Evolutionary conservation across 1,140 invertebrate genomes (phyloP), one percentile per base, ranked within the genome.

Genomic region (Anastrepha ludens): DNA sequence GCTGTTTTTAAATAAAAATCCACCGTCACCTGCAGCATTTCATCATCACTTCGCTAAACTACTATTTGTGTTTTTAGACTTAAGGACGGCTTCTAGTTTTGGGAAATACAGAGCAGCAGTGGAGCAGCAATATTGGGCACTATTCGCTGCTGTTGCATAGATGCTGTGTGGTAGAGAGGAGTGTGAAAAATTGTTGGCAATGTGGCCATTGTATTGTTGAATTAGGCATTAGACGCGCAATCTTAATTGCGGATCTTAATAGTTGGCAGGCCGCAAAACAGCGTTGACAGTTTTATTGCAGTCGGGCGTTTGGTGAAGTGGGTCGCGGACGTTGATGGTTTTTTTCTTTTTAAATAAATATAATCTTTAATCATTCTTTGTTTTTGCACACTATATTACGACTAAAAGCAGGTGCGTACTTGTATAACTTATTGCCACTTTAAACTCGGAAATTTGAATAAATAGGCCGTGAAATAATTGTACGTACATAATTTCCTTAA

Each of bases 171-270:
- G 70, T 47, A 81, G 74, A 17, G 44, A 29, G 47, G 44, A 6
- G 74, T 47, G 74, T 29, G 47, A 81, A 81, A 50, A 9, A 6
- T 55, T 81, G 74, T 81, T 81, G 74, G 74, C 74, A 81, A 15
- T 20, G 8, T 55, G 47, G n/a, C 29, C 74, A 50, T 41, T 55
- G 44, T 41, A 55, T 55, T 20, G 74, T 81, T 81, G 74, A 81
- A 81, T 81, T 81, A 81, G 74, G 74, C 74, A 81, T 81, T 81
- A 81, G 74, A 58, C n/a, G 50, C 74, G 74, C 74, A 81, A 81
- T 81, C 74, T 81, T 81, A 81, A 81, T 81, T 81, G 47, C 11
- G 47, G 20, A 81, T 81, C 74, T 81, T 81, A 58, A 81, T 81
- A 20, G 74, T 81, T 81, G 74, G 50, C 74, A 20, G 74, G 74